Percentiles rank a stretch among this genome's conserved stretches.
Conservation (phyloP, 2,113 vertebrate species). For the Bucco capensis region DNA sequence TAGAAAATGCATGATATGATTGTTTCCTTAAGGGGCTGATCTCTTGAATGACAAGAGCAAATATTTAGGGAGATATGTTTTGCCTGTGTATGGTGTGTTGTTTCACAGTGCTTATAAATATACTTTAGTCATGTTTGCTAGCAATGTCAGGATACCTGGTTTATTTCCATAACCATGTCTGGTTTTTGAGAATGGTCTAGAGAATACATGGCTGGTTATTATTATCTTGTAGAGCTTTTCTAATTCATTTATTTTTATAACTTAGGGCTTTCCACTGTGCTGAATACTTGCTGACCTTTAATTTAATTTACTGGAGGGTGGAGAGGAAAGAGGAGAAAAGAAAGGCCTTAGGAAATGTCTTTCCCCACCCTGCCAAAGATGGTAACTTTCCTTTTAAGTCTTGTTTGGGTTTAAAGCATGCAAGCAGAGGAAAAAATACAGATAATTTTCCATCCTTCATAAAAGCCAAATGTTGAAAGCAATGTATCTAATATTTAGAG, state of each 20-base stretch:
- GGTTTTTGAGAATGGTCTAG: neutral
- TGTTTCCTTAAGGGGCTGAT: neutral
- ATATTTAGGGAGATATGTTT: neutral
- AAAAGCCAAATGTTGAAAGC: neutral
- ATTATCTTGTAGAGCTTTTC: neutral
- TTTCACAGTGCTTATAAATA: neutral
- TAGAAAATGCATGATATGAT: neutral
- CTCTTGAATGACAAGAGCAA: neutral
- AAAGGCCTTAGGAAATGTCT: conserved; percentile 42
- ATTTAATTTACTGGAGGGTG: conserved; percentile 24
- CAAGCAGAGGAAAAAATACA: neutral
- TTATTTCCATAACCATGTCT: neutral
- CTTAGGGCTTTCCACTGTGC: neutral
- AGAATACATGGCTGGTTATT: neutral
- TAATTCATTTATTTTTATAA: conserved; percentile 3
- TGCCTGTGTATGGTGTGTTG: neutral
- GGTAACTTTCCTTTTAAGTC: neutral
- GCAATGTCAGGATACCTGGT: neutral
- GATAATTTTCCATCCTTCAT: neutral
- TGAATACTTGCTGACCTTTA: conserved; percentile 33
- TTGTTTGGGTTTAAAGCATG: neutral
- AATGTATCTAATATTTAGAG: neutral
- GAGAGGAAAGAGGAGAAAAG: conserved; percentile 36
- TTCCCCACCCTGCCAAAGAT: conserved; percentile 14
- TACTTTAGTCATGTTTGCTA: neutral